Percentiles rank a stretch among this genome's conserved stretches.
phyloP scores from a whole-genome alignment of 2,888 invertebrate species.

The Trisateles emortualis region DNA sequence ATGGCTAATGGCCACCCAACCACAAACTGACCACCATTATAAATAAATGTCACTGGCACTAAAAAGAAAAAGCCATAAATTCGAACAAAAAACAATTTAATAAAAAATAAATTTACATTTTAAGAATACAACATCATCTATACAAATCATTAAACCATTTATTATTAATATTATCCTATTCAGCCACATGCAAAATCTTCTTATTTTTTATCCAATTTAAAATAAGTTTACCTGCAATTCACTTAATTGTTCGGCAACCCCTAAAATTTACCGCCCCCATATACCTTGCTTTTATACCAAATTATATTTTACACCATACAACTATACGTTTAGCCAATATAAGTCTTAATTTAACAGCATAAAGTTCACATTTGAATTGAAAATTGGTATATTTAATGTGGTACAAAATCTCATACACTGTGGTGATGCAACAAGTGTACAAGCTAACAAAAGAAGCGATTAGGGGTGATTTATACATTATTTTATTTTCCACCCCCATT shows the following conservation, averaged over 20 bases:
- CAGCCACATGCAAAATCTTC: conserved; percentile 31
- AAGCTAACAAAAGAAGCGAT: conserved; percentile 76
- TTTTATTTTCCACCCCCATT: conserved; percentile 81
- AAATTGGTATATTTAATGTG: conserved; percentile 23
- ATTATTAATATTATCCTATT: conserved; percentile 34
- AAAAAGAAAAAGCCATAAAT: neutral
- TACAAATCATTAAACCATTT: conserved; percentile 19
- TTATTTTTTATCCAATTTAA: conserved; percentile 64
- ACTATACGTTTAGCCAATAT: neutral
- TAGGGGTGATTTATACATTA: conserved; percentile 84
- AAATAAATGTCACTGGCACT: neutral
- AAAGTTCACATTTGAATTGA: conserved; percentile 27
- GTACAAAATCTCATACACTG: conserved; percentile 56
- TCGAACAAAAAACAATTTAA: conserved; percentile 2
- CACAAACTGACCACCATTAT: neutral
- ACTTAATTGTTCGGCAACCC: conserved; percentile 81
- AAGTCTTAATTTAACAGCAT: conserved; percentile 14
- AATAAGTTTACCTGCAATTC: conserved; percentile 80
- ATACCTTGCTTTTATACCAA: conserved; percentile 49
- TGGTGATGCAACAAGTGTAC: conserved; percentile 82
- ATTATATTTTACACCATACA: conserved; percentile 11
- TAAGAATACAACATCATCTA: conserved; percentile 5
- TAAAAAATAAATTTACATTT: conserved; percentile 19
- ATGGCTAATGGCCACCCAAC: neutral
- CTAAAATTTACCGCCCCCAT: conserved; percentile 74